phyloP scores from a whole-genome alignment of 2,888 invertebrate genomes.

The Melolontha melolontha region DNA sequence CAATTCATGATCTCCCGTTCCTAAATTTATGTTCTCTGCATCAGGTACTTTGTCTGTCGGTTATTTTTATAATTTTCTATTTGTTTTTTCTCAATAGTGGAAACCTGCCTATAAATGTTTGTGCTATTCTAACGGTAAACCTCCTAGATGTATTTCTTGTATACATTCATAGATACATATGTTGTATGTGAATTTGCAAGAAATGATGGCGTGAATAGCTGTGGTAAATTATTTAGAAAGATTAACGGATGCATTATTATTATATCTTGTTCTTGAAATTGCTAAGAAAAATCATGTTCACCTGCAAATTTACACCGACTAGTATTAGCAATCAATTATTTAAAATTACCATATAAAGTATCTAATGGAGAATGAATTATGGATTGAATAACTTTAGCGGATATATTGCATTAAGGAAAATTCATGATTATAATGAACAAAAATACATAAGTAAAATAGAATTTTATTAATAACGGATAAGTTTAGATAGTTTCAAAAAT shows the following conservation, averaged over 20 bases:
- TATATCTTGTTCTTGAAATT: conserved; percentile 23
- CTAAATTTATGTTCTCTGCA: conserved; percentile 6
- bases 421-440: no score
- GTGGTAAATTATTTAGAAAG: conserved; percentile 35
- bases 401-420: no score
- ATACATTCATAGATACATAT: background rate
- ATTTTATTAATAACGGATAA: no score
- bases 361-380: background rate
- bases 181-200: conserved; percentile 29
- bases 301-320: conserved; percentile 3
- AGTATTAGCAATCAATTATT: conserved; percentile 4
- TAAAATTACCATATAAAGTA: conserved; percentile 9
- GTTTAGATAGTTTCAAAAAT: no score
- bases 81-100: conserved; percentile 14
- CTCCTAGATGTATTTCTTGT: conserved; percentile 21
- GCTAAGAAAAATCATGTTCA: conserved; percentile 15
- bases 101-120: conserved; percentile 30
- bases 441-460: no score
- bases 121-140: conserved; percentile 24
- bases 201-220: conserved; percentile 29
- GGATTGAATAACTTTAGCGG: no score
- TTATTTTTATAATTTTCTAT: conserved; percentile 6
- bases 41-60: conserved; percentile 8
- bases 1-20: conserved; percentile 26
- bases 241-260: conserved; percentile 34